Base-by-base conservation (phyloP, 2,888 invertebrate species). In the Platycheirus rosarum region DNA sequence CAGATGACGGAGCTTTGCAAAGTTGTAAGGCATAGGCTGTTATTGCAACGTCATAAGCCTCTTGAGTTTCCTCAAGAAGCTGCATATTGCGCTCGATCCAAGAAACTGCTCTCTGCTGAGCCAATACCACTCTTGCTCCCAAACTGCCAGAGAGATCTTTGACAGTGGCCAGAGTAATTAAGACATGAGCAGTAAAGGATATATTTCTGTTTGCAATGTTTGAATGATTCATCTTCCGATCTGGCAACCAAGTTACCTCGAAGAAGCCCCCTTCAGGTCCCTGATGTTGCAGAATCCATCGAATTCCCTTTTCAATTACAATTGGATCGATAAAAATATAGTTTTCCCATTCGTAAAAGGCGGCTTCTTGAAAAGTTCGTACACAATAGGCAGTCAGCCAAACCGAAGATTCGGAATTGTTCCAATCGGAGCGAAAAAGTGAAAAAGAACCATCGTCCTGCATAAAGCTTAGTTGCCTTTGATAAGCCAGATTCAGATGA, bases 271-370 rank as follows among this genome's bases (percentile, higher is more conserved):
- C 98, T 9, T 95, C 94, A 0, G 92, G 92, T 0, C 93, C 94
- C 89, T 98, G 97, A 89, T 96, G 95, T 51, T 93, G 91, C 49
- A 97, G 90, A 2, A 98, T 91, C 96, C 96, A 98, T 0, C 93
- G 91, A 0, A 97, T 95, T 0, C 97, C 93, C 88, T 93, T 94
- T 1, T 95, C 93, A 86, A 97, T 96, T 2, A 95, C 95, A 66
- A 93, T 92, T 0, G 96, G 95, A 89, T 97, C 97, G 85, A 98
- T 96, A 90, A 96, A 98, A 68, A 98, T 93, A 87, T 94, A 96
- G 89, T 97, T 96, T 91, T 97, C 97, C 97, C 97, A 98, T 88
- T 98, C 97, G 87, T 97, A 96, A 90, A 97, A 97, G 51, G 95
- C 95, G 0, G 97, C 97, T 87, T 96, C 96, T 88, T 97, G 95